A percentile compares a stretch with the other conserved stretches of the same genome.
These are phyloP conservation scores for Lasioglossum pauxillum DNA, from an alignment of 2,888 invertebrate species.

Conservation along the genomic window DNA sequence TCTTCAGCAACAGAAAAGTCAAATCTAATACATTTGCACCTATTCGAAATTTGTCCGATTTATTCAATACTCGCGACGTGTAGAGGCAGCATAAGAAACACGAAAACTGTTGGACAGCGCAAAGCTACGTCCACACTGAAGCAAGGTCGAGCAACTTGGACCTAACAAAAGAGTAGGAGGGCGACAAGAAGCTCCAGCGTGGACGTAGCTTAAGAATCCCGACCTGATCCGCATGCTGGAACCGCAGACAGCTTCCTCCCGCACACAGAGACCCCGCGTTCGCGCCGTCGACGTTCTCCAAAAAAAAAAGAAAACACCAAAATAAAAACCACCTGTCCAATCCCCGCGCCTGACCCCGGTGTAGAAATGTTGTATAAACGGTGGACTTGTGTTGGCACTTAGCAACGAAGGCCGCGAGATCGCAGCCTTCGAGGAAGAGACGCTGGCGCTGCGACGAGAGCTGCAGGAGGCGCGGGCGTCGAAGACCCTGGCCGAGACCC, in stretches of 20 bases:
- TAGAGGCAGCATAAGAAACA: not conserved
- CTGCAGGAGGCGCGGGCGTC: slow-evolving; percentile 82
- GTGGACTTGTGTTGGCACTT: slow-evolving; percentile 67
- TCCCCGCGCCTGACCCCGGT: slow-evolving; percentile 6
- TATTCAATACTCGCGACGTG: not conserved
- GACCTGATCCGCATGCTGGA: not conserved
- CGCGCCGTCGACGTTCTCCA: slow-evolving; percentile 7
- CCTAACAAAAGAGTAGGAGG: no score
- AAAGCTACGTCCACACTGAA: not conserved
- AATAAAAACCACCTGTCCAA: not conserved
- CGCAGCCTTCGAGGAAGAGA: slow-evolving; percentile 83
- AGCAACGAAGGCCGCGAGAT: slow-evolving; percentile 82
- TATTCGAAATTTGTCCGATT: no score
- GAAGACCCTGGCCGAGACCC: slow-evolving; percentile 77
- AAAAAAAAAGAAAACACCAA: not conserved
- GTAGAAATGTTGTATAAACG: slow-evolving; percentile 44
- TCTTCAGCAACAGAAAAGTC: no score
- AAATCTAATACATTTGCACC: no score
- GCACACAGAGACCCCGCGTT: not conserved
- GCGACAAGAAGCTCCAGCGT: not conserved
- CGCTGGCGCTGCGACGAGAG: slow-evolving; percentile 81
- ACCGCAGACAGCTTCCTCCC: slow-evolving; percentile 6
- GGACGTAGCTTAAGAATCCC: no score
- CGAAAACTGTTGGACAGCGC: not conserved
- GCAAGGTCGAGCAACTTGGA: not conserved